A percentile compares a stretch with the other conserved stretches of the same genome.
Conservation (phyloP, 2,113 vertebrate genomes). For the Bombycilla garrulus region DNA sequence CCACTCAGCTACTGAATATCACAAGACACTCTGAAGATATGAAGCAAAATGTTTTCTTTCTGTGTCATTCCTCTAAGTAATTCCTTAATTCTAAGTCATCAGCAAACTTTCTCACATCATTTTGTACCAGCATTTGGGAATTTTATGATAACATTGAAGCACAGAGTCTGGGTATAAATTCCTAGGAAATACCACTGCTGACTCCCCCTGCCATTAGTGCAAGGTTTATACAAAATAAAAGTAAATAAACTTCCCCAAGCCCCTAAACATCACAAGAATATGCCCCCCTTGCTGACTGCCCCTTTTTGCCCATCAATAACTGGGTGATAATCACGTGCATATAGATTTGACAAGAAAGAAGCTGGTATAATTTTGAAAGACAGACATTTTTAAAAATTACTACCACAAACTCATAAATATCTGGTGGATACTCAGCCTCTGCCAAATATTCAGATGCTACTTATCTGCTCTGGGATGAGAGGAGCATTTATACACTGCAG, state of each 20-base stretch:
- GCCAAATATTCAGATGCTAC: neutral
- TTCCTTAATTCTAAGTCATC: neutral
- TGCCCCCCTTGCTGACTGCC: neutral
- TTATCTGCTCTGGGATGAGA: neutral
- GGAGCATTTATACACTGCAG: neutral
- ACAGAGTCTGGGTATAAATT: neutral
- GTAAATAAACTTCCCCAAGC: neutral
- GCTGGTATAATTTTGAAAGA: neutral
- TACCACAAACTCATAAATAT: neutral
- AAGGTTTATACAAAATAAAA: neutral
- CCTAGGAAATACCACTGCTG: neutral
- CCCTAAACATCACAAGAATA: neutral
- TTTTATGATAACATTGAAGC: neutral
- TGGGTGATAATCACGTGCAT: neutral
- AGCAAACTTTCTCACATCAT: neutral
- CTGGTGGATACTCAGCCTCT: neutral
- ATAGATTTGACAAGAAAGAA: neutral
- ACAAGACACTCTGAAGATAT: neutral
- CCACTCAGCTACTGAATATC: neutral
- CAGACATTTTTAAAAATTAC: neutral
- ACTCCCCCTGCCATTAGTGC: neutral
- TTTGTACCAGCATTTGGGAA: neutral
- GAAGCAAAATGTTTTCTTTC: neutral
- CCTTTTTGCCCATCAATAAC: neutral
- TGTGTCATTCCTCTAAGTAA: neutral